Evolutionary conservation across 2,888 invertebrate genomes (phyloP).

Genomic region (Hololepta plana): DNA sequence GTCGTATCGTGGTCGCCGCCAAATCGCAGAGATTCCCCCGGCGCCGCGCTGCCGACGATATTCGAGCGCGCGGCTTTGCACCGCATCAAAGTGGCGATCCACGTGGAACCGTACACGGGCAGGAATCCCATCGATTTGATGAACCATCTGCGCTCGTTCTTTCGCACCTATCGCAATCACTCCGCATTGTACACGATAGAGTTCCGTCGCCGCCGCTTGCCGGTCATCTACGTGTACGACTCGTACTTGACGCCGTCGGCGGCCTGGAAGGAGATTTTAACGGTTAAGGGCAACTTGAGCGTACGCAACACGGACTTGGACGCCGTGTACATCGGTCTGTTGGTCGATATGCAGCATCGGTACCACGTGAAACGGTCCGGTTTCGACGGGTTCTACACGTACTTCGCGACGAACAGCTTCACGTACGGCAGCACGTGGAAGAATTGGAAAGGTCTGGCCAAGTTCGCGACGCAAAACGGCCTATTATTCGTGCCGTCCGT

Average conservation of each 20-base stretch:
- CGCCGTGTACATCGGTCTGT: conserved; percentile 35
- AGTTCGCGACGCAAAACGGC: conserved; percentile 37
- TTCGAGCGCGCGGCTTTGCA: conserved; percentile 23
- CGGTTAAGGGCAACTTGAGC: conserved; percentile 23
- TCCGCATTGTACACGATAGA: conserved; percentile 33
- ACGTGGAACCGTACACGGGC: conserved; percentile 36
- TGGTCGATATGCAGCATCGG: conserved; percentile 34
- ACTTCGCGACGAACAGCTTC: conserved; percentile 41
- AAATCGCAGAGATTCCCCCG: conserved; percentile 19
- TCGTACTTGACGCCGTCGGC: conserved; percentile 33
- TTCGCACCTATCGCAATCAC: conserved; percentile 32
- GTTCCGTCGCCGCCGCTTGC: conserved; percentile 19
- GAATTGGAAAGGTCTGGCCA: conserved; percentile 27
- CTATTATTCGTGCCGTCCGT: conserved; percentile 48
- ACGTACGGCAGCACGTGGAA: conserved; percentile 40
- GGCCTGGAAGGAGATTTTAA: conserved; percentile 34
- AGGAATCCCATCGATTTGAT: conserved; percentile 29
- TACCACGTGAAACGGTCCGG: conserved; percentile 31
- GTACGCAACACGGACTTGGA: conserved; percentile 34
- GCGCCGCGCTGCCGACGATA: conserved; percentile 13
- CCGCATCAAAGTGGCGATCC: conserved; percentile 33
- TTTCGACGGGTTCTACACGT: conserved; percentile 42
- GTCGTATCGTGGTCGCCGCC: conserved; percentile 36
- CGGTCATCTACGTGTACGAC: conserved; percentile 42
- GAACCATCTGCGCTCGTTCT: conserved; percentile 26